phyloP scores from a whole-genome alignment of 2,113 vertebrate species.

The Aramus guarauna region DNA sequence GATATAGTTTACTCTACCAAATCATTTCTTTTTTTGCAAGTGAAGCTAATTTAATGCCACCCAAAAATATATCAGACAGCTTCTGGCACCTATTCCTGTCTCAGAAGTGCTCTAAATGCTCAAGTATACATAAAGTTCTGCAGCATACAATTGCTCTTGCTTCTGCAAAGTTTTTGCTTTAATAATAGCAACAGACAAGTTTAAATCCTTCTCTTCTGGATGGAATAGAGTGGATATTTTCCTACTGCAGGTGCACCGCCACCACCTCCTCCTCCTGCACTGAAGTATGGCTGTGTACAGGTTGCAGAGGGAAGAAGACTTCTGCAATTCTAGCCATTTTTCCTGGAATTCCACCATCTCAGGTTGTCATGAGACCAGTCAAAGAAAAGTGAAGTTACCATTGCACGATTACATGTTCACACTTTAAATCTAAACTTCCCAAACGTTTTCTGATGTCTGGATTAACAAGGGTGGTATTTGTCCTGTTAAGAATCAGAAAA shows the following conservation, averaged over 20 bases:
- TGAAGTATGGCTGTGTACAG: too few species aligned
- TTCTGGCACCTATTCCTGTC: conserved; percentile 37
- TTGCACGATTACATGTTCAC: background rate
- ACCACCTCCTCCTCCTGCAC: background rate
- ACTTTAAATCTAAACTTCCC: background rate
- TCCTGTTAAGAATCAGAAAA: background rate
- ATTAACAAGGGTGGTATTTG: background rate
- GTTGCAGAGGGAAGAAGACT: background rate
- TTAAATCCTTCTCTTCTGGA: background rate
- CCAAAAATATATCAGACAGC: conserved; percentile 41
- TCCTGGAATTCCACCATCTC: background rate
- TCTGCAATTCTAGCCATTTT: background rate
- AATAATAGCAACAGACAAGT: background rate
- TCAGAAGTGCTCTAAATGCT: background rate
- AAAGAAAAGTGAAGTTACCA: background rate
- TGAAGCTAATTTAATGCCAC: conserved; percentile 34
- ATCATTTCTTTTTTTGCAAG: conserved; percentile 17
- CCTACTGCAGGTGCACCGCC: background rate
- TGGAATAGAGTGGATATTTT: background rate
- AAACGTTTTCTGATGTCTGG: background rate
- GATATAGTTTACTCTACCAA: conserved; percentile 20
- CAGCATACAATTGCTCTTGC: background rate
- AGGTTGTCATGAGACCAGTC: background rate
- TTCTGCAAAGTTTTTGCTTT: conserved; percentile 36
- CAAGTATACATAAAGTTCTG: conserved; percentile 3